These are phyloP conservation scores for Tridacna gigas DNA, from an alignment of 2,888 invertebrate genomes.

Conservation along the genomic window DNA sequence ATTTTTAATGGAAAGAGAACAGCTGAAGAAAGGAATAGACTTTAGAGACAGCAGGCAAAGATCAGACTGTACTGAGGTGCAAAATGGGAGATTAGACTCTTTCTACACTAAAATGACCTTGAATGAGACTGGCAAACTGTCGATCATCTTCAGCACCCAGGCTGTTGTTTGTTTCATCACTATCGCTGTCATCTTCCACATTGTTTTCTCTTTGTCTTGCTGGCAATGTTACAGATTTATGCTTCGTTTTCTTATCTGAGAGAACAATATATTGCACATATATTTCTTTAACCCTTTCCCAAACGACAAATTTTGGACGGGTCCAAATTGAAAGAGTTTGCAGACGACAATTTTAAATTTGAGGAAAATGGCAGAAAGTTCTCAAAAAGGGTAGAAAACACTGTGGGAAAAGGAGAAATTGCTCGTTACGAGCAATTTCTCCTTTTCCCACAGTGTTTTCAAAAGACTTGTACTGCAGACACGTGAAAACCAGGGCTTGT, in stretches of 20 bases:
- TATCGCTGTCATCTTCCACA: constrained; percentile 35
- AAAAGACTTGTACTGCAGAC: too few species aligned
- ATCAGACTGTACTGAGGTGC: too few species aligned
- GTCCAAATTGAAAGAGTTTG: too few species aligned
- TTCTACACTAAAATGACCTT: constrained; percentile 33
- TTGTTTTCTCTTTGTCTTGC: not conserved
- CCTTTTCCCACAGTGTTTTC: too few species aligned
- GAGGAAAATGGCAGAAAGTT: too few species aligned
- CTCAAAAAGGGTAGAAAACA: too few species aligned
- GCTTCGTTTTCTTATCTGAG: constrained; percentile 7
- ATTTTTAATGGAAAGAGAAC: too few species aligned
- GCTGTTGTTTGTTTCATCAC: constrained; percentile 54
- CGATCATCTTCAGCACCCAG: constrained; percentile 68
- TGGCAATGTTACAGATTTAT: not conserved
- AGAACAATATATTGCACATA: not conserved
- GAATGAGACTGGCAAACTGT: constrained; percentile 67
- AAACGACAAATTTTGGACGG: not conserved
- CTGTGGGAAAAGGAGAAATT: not conserved
- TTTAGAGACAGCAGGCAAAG: too few species aligned
- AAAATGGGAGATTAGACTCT: not conserved
- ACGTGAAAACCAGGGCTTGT: too few species aligned
- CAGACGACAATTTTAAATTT: too few species aligned
- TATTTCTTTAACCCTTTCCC: not conserved
- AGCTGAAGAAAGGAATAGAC: too few species aligned
- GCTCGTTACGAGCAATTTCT: not conserved